These are phyloP conservation scores for Acanthosepion pharaonis DNA, from an alignment of 2,888 invertebrate genomes.

Conservation along the genomic window DNA sequence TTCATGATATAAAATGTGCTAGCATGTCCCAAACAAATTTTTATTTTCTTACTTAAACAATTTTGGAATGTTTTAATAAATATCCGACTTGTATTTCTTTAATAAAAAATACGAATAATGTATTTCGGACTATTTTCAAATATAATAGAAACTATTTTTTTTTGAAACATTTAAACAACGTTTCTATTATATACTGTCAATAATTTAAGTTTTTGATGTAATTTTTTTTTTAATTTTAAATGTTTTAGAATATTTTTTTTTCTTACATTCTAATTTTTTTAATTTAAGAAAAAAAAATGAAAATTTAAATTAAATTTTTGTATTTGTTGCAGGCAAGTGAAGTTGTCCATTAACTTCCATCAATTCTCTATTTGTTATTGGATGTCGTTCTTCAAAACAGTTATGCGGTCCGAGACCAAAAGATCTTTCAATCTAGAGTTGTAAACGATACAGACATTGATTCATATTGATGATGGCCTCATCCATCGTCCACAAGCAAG, in stretches of 20 bases:
- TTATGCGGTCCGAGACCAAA: conserved; percentile 76
- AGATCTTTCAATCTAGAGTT: conserved; percentile 67
- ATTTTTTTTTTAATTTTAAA: too few species aligned
- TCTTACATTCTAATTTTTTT: neutral
- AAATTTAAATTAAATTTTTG: neutral
- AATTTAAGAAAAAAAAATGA: neutral
- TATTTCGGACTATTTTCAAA: too few species aligned
- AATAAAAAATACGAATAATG: too few species aligned
- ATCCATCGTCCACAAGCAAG: conserved; percentile 88
- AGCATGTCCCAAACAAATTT: too few species aligned
- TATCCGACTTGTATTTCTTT: too few species aligned
- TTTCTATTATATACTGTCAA: too few species aligned
- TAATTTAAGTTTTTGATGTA: too few species aligned
- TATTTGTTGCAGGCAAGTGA: conserved; percentile 80
- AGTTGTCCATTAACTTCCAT: conserved; percentile 89
- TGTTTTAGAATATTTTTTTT: neutral
- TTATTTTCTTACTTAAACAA: too few species aligned
- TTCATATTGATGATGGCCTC: conserved; percentile 85
- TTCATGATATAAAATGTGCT: too few species aligned
- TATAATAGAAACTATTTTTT: too few species aligned
- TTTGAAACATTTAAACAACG: too few species aligned
- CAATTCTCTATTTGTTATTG: conserved; percentile 88
- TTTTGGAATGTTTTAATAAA: too few species aligned
- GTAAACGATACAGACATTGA: conserved; percentile 79
- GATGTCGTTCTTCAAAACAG: conserved; percentile 97